Evolutionary conservation across 2,113 vertebrate species (phyloP).

Genomic region (Caloenas nicobarica): DNA sequence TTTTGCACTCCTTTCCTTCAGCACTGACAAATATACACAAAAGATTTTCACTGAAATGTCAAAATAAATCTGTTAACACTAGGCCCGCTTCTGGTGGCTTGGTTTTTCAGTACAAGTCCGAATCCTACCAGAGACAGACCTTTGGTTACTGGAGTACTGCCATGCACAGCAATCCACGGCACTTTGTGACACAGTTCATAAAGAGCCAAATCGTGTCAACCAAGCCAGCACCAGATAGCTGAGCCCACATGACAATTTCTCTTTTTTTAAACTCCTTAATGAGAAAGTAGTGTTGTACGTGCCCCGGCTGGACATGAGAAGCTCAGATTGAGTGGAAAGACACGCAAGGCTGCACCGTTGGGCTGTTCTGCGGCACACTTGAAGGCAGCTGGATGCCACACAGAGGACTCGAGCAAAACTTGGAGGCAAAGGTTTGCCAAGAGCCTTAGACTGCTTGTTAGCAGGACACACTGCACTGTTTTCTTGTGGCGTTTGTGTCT

Average conservation of each 20-base stretch:
- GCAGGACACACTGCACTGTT: not conserved
- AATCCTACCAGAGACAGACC: not conserved
- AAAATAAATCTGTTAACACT: not conserved
- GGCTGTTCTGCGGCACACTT: not conserved
- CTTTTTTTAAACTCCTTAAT: not conserved
- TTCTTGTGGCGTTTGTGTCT: constrained; percentile 1
- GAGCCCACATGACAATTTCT: not conserved
- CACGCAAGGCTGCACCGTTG: fast-evolving
- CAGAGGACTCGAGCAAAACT: not conserved
- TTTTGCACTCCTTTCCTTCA: constrained; percentile 15
- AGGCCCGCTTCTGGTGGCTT: not conserved
- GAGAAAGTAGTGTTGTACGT: not conserved
- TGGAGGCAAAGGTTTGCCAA: not conserved
- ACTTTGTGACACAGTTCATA: not conserved
- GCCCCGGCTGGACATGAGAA: not conserved
- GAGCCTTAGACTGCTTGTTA: not conserved
- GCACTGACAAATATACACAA: not conserved
- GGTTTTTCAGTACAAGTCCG: not conserved
- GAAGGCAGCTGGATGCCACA: not conserved
- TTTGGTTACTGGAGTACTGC: not conserved
- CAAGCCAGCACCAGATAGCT: not conserved
- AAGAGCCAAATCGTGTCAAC: not conserved
- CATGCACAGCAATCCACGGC: not conserved
- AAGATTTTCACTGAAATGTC: not conserved
- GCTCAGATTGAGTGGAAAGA: not conserved